Percentiles rank a stretch among this genome's conserved stretches.
Conservation (phyloP, 2,113 vertebrate genomes). For the Azemiops feae region DNA sequence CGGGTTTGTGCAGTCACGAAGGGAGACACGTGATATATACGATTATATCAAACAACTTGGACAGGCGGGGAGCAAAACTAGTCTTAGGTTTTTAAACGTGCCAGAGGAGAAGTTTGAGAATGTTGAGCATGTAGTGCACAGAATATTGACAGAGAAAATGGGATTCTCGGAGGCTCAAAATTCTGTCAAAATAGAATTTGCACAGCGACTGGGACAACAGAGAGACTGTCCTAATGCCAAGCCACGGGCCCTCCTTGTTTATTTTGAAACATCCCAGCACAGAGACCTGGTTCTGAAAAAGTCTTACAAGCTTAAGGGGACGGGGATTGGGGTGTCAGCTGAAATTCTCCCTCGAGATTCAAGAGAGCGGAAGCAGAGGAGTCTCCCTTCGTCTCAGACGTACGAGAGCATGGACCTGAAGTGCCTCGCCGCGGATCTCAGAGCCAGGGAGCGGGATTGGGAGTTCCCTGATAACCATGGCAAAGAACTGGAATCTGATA, state of each 20-base stretch:
- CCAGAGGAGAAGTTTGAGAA: slow-evolving; percentile 90
- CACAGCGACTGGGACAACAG: slow-evolving; percentile 91
- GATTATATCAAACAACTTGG: slow-evolving; percentile 95
- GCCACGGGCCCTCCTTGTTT: slow-evolving; percentile 92
- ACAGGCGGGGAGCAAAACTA: slow-evolving; percentile 87
- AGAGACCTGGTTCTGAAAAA: slow-evolving; percentile 96
- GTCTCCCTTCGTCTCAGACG: slow-evolving; percentile 89
- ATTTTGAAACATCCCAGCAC: slow-evolving; percentile 90
- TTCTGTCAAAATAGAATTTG: slow-evolving; percentile 90
- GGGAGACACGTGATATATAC: slow-evolving; percentile 96
- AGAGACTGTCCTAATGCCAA: slow-evolving; percentile 95
- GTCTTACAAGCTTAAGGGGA: slow-evolving; percentile 97
- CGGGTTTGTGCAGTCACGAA: slow-evolving; percentile 94
- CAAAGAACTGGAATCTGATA: slow-evolving; percentile 85
- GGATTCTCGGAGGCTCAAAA: slow-evolving; percentile 86
- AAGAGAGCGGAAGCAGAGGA: slow-evolving; percentile 88
- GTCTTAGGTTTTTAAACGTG: slow-evolving; percentile 91
- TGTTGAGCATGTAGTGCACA: slow-evolving; percentile 84
- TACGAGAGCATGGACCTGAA: slow-evolving; percentile 99
- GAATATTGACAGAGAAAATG: slow-evolving; percentile 91
- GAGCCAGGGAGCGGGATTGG: slow-evolving; percentile 84
- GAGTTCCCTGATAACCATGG: slow-evolving; percentile 88
- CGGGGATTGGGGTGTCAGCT: slow-evolving; percentile 90
- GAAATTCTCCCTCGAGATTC: slow-evolving; percentile 87
- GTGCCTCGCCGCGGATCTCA: slow-evolving; percentile 76